These are phyloP conservation scores for Microcebus murinus DNA, from an alignment of 2,113 vertebrate genomes.

Conservation along the genomic window DNA sequence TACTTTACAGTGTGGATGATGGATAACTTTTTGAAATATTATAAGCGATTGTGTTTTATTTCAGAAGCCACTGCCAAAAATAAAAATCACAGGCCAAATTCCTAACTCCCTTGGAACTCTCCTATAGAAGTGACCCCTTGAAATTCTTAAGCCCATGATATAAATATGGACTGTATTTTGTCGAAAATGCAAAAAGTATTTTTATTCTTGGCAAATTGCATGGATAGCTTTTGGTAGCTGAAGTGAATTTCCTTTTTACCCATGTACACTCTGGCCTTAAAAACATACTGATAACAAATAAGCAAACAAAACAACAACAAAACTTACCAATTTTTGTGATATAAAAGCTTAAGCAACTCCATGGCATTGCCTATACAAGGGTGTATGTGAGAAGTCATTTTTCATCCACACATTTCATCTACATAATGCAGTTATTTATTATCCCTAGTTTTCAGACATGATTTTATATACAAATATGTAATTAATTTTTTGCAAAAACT, in stretches of 20 bases:
- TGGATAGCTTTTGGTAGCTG: not conserved
- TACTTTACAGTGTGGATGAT: constrained; percentile 62
- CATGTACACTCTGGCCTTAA: not conserved
- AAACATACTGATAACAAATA: constrained; percentile 4
- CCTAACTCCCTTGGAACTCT: constrained; percentile 69
- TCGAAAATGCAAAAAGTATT: constrained; percentile 52
- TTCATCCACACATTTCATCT: not conserved
- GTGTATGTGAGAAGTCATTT: not conserved
- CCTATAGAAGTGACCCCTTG: constrained; percentile 61
- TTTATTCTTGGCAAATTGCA: constrained; percentile 43
- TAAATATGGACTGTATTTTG: constrained; percentile 66
- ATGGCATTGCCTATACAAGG: not conserved
- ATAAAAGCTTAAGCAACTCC: not conserved
- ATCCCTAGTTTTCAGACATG: not conserved
- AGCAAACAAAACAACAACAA: not conserved
- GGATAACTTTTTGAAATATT: constrained; percentile 75
- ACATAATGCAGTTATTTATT: not conserved
- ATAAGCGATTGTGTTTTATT: constrained; percentile 74
- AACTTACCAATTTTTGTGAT: not conserved
- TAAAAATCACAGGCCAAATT: constrained; percentile 65
- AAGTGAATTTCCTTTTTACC: not conserved
- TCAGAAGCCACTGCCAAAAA: constrained; percentile 75
- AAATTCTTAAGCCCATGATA: constrained; percentile 60
- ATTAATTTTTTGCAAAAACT: not conserved
- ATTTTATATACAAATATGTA: not conserved